Conservation (phyloP, 2,797 vertebrate genomes). For the Scarus forsteni region DNA sequence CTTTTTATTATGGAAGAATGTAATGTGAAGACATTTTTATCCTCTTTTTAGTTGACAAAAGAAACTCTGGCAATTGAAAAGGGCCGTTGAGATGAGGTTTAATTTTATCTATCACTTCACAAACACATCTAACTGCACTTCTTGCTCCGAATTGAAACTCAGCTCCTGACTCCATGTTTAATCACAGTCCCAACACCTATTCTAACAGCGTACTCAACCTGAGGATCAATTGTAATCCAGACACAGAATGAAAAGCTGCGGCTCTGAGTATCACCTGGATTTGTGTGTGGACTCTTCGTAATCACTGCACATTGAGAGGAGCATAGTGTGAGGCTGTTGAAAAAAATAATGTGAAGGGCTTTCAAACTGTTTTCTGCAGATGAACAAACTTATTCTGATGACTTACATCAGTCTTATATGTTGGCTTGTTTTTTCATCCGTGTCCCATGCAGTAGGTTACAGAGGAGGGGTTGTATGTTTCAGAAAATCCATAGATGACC, state of each 20-base stretch:
- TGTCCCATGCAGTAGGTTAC: background rate
- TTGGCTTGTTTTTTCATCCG: background rate
- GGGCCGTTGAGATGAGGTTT: too few relatives aligned
- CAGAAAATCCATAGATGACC: background rate
- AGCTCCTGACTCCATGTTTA: slow-evolving; percentile 13
- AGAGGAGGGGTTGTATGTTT: background rate
- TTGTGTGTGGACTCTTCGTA: slow-evolving; percentile 30
- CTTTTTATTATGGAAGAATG: too few relatives aligned
- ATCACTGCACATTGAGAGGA: slow-evolving; percentile 23
- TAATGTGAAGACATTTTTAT: too few relatives aligned
- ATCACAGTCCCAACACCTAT: background rate
- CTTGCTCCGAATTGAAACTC: background rate
- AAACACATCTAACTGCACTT: background rate
- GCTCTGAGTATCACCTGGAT: slow-evolving; percentile 33
- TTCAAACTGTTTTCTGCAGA: background rate
- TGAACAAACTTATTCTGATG: background rate
- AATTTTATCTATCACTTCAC: too few relatives aligned
- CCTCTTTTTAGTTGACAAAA: too few relatives aligned
- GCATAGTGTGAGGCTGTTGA: slow-evolving; percentile 7
- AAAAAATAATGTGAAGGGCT: slow-evolving; percentile 11
- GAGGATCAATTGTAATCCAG: slow-evolving; percentile 24
- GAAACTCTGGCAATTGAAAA: too few relatives aligned
- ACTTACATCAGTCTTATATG: background rate
- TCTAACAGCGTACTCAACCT: slow-evolving; percentile 17
- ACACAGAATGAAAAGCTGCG: slow-evolving; percentile 9